Percentiles rank a stretch among this genome's conserved stretches.
Evolutionary conservation across 1,140 invertebrate species (phyloP).

Genomic region (Macrobrachium nipponense): DNA sequence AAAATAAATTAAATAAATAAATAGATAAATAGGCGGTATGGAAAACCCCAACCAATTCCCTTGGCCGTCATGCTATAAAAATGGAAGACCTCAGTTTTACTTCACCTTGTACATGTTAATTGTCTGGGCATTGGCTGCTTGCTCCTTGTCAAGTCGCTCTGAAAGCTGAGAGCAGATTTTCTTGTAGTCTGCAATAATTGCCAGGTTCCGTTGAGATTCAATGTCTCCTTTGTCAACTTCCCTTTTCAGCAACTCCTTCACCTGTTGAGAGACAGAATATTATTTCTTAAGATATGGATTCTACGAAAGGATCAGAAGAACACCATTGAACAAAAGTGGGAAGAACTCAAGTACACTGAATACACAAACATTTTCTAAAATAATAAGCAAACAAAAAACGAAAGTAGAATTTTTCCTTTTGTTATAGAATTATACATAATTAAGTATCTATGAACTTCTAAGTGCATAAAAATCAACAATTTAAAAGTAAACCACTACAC

Average conservation of each 20-base stretch:
- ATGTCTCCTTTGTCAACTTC: conserved; percentile 82
- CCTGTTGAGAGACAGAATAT: conserved; percentile 66
- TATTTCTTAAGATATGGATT: neutral
- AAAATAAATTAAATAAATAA: too few relatives aligned
- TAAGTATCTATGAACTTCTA: too few relatives aligned
- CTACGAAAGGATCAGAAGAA: neutral
- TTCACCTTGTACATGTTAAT: conserved; percentile 57
- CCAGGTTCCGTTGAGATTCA: conserved; percentile 78
- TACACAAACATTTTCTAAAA: neutral
- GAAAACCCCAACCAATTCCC: too few relatives aligned
- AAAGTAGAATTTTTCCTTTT: too few relatives aligned
- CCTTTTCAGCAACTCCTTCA: conserved; percentile 87
- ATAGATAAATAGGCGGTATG: too few relatives aligned
- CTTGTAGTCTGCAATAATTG: conserved; percentile 93
- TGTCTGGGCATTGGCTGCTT: conserved; percentile 69
- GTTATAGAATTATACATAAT: too few relatives aligned
- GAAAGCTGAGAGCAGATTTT: conserved; percentile 82
- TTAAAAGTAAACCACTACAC: too few relatives aligned
- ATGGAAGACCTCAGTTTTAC: too few relatives aligned
- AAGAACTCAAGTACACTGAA: neutral
- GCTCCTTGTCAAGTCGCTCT: conserved; percentile 83
- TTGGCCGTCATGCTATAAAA: too few relatives aligned
- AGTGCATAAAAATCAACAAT: too few relatives aligned
- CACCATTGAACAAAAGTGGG: neutral
- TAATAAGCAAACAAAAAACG: too few relatives aligned